phyloP scores from a whole-genome alignment of 2,113 vertebrate species.

The Mus pahari region DNA sequence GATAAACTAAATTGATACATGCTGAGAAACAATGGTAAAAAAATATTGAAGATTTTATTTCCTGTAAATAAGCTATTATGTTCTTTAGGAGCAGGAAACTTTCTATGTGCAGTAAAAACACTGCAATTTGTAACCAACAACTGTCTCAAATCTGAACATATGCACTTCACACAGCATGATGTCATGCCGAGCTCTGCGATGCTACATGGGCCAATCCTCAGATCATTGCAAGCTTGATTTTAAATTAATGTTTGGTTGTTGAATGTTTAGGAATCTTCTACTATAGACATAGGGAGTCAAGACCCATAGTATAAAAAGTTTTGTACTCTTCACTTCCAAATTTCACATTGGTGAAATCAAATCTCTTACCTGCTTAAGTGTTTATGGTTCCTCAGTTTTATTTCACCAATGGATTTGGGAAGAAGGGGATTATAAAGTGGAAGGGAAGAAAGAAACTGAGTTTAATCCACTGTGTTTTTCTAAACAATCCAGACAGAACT shows the following conservation, averaged over 20 bases:
- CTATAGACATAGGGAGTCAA: background rate
- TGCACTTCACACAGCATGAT: background rate
- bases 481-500: slow-evolving; percentile 2
- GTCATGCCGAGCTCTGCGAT: background rate
- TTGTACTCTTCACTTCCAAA: background rate
- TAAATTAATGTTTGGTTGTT: background rate
- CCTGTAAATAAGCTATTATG: background rate
- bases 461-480: background rate
- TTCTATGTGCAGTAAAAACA: background rate
- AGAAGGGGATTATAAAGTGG: background rate
- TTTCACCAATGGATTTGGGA: background rate
- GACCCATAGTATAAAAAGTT: background rate
- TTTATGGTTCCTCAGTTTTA: slow-evolving; percentile 12
- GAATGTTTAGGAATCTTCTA: background rate
- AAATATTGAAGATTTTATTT: background rate
- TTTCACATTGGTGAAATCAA: background rate
- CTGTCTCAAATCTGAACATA: background rate
- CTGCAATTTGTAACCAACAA: background rate
- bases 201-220: background rate
- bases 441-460: background rate
- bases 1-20: background rate
- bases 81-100: background rate
- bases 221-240: background rate
- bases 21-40: background rate
- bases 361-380: background rate